A percentile compares a stretch with the other conserved stretches of the same genome.
phyloP scores from a whole-genome alignment of 2,888 invertebrate species.

The Pecten maximus region DNA sequence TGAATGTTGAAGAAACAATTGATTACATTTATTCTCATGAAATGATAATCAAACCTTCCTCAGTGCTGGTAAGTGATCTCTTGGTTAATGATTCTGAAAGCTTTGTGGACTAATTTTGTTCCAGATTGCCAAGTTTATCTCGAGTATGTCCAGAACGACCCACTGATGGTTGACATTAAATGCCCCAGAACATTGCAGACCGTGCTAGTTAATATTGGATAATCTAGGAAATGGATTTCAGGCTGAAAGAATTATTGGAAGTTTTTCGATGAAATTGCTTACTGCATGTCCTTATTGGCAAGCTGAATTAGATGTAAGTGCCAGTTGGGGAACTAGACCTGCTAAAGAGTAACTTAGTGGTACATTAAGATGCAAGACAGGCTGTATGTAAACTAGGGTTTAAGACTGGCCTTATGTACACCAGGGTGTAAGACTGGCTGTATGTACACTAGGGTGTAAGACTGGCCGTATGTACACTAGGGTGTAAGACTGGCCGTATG shows the following conservation, averaged over 20 bases:
- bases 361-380: not conserved
- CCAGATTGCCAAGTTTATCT: not conserved
- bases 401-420: too few relatives aligned
- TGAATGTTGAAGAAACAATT: constrained; percentile 17
- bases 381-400: too few relatives aligned
- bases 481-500: too few relatives aligned
- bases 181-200: not conserved
- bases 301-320: not conserved
- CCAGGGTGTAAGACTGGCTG: too few relatives aligned
- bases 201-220: not conserved
- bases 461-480: too few relatives aligned
- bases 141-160: not conserved
- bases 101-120: constrained; percentile 10
- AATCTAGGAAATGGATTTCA: constrained; percentile 25
- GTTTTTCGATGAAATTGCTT: constrained; percentile 14
- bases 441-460: too few relatives aligned
- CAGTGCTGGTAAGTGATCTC: not conserved
- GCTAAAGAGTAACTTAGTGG: not conserved
- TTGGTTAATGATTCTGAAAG: constrained; percentile 7
- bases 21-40: constrained; percentile 14
- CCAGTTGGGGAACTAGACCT: not conserved
- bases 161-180: not conserved
- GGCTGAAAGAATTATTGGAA: not conserved
- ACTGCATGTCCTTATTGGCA: constrained; percentile 13
- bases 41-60: not conserved